These are phyloP conservation scores for Strigamia maritima DNA, from an alignment of 2,888 invertebrate genomes.

Conservation along the genomic window DNA sequence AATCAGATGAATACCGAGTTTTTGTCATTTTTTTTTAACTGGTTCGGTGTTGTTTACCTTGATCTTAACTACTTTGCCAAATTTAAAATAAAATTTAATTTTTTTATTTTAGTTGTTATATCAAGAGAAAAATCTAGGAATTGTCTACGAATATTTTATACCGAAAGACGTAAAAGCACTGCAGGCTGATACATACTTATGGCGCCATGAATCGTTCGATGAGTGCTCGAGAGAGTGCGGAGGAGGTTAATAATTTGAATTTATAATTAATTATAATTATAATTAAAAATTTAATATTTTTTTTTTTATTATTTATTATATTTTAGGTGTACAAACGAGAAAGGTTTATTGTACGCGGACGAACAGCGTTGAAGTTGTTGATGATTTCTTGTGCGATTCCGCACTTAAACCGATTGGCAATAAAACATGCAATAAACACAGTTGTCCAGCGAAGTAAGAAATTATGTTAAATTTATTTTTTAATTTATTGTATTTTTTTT, in stretches of 20 bases:
- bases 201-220: slow-evolving; percentile 74
- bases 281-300: slow-evolving; percentile 34
- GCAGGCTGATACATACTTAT: slow-evolving; percentile 69
- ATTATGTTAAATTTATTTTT: not conserved
- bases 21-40: not conserved
- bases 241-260: slow-evolving; percentile 63
- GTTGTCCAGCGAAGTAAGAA: slow-evolving; percentile 66
- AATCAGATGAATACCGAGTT: not conserved
- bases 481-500: not conserved
- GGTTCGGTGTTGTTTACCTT: not conserved
- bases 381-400: slow-evolving; percentile 73
- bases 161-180: slow-evolving; percentile 63
- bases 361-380: slow-evolving; percentile 67
- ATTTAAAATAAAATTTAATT: not conserved
- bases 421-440: slow-evolving; percentile 68
- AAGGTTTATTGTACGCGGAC: slow-evolving; percentile 76
- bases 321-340: slow-evolving; percentile 68
- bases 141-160: slow-evolving; percentile 85
- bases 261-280: slow-evolving; percentile 37
- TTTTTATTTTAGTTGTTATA: slow-evolving; percentile 64
- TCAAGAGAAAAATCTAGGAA: slow-evolving; percentile 78
- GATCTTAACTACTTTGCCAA: not conserved
- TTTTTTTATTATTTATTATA: slow-evolving; percentile 29
- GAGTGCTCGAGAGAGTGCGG: slow-evolving; percentile 85
- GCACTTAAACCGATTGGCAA: slow-evolving; percentile 67